A percentile compares a stretch with the other conserved stretches of the same genome.
Conservation (phyloP, 2,113 vertebrate species). For the Embiotoca jacksoni region DNA sequence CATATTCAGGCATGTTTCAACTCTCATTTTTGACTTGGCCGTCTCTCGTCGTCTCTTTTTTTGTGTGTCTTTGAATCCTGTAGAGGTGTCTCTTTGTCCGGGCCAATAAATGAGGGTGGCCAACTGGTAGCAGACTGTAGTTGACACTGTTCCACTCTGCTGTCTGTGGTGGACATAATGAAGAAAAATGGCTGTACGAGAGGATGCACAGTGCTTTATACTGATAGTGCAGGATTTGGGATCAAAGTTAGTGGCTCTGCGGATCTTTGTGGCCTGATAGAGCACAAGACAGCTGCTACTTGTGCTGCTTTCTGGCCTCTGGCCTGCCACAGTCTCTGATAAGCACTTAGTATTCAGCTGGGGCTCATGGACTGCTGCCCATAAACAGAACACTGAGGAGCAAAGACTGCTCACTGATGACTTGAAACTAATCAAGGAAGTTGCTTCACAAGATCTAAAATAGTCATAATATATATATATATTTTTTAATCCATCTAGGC, state of each 20-base stretch:
- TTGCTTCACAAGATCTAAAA: conserved; percentile 10
- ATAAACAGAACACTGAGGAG: conserved; percentile 40
- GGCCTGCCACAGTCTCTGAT: conserved; percentile 42
- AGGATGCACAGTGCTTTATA: conserved; percentile 5
- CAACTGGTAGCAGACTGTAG: conserved; percentile 74
- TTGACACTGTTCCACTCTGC: conserved; percentile 74
- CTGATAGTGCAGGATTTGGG: conserved; percentile 27
- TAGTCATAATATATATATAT: not conserved
- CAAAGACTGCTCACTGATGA: conserved; percentile 33
- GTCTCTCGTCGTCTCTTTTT: not conserved
- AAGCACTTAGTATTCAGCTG: conserved; percentile 67
- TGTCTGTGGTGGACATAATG: conserved; percentile 77
- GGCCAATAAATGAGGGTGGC: conserved; percentile 74
- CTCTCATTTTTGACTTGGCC: conserved; percentile 34
- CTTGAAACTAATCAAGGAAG: not conserved
- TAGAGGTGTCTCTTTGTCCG: conserved; percentile 35
- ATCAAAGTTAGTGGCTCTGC: conserved; percentile 29
- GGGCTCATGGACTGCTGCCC: conserved; percentile 43
- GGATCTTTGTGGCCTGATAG: conserved; percentile 44
- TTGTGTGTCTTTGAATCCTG: conserved; percentile 39
- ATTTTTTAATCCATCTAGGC: not conserved
- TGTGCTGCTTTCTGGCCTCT: conserved; percentile 58
- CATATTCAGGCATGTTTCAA: conserved; percentile 5
- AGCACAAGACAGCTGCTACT: conserved; percentile 64
- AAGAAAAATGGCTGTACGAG: conserved; percentile 64